Conservation (phyloP, 2,888 invertebrate species). For the Lithosia quadra region DNA sequence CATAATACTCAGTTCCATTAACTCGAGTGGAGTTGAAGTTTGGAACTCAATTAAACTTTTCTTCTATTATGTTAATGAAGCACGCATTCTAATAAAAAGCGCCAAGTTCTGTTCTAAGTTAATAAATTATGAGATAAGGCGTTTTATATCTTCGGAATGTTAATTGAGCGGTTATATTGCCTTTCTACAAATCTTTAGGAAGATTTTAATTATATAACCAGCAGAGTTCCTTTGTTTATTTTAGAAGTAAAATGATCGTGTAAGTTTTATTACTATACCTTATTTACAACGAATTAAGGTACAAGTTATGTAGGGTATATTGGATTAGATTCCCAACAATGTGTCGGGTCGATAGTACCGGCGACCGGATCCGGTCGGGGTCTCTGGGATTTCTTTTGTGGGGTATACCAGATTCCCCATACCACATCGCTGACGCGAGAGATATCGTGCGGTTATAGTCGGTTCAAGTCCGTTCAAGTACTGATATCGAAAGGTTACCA, state of each 20-base stretch:
- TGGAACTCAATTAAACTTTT: conserved; percentile 67
- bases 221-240: background rate
- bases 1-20: conserved; percentile 58
- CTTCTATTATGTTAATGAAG: conserved; percentile 65
- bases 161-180: conserved; percentile 42
- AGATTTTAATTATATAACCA: background rate
- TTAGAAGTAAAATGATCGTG: background rate
- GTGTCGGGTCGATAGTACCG: too few relatives aligned
- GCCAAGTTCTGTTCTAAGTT: conserved; percentile 39
- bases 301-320: too few relatives aligned
- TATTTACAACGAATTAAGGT: too few relatives aligned
- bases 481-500: too few relatives aligned
- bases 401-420: too few relatives aligned
- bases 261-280: background rate
- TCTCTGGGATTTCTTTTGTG: too few relatives aligned
- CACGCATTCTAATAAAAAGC: conserved; percentile 53
- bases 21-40: conserved; percentile 57
- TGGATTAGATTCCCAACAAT: too few relatives aligned
- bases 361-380: too few relatives aligned
- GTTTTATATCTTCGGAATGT: conserved; percentile 40
- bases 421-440: too few relatives aligned
- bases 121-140: conserved; percentile 51
- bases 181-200: conserved; percentile 15
- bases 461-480: too few relatives aligned
- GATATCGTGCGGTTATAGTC: too few relatives aligned